Base-by-base conservation (phyloP, 2,113 vertebrate genomes). In the Nothobranchius kuhntae region DNA sequence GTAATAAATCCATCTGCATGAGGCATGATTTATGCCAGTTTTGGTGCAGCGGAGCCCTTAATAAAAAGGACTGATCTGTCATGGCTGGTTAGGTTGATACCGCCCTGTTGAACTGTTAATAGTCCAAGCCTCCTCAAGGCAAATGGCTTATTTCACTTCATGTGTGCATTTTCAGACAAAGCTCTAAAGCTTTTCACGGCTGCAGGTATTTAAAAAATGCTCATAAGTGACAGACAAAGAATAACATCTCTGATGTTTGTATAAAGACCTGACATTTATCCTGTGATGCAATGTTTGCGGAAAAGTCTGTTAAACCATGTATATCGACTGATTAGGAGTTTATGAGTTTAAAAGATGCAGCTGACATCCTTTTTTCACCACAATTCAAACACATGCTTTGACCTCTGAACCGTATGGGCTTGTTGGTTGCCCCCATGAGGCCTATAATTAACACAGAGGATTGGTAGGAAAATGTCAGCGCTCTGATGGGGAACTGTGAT, bases 381-480 rank as follows among this genome's bases (percentile, higher is more conserved):
- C 38, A 0, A 9, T 40, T 40, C 38, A 40, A 40, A 40, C 38
- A 3, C 38, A 7, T 40, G 38, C 38, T 40, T 1, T 40, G 38
- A 40, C 38, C 38, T 40, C 38, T 40, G 38, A 40, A 40, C 38
- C 9, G 4, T 40, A 40, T 40, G 38, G 38, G 4, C 38, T 40
- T 7, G 30, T 30, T 2, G 30, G 30, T 30, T 30, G 30, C 30
- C 30, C 30, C 30, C 30, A 30, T 30, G 30, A 30, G 30, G 30
- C 30, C 30, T 30, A 4, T 73, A 79, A 83, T 78, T 72, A 82
- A 89, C 61, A 26, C 67, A 72, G 61, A 78, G 57, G 66, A 56
- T 51, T 61, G 73, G 64, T 51, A 58, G 63, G 53, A 68, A 88
- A 88, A 90, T 88, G 83, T 86, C 81, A 84, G 35, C 56, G 57